phyloP scores from a whole-genome alignment of 2,797 vertebrate species.

The Mormyrus hasselquistii region DNA sequence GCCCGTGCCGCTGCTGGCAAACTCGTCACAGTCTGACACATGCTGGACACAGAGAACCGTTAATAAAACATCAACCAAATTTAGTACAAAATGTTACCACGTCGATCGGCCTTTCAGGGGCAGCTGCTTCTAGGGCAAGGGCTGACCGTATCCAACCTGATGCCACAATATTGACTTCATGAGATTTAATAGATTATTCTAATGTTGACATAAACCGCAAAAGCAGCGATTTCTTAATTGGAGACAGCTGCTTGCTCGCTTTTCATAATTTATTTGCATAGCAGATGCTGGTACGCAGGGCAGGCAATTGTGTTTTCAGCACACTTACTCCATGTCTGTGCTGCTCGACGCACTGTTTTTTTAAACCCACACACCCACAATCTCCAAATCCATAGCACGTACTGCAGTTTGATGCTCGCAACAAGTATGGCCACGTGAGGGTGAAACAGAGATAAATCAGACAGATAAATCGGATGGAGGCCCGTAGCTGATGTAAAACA shows the following conservation, averaged over 20 bases:
- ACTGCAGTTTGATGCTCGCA: background rate
- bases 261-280: background rate
- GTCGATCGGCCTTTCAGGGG: background rate
- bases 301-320: background rate
- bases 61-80: background rate
- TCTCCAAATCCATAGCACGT: background rate
- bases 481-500: background rate
- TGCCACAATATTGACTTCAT: background rate
- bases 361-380: background rate
- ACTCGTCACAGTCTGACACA: background rate
- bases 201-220: background rate
- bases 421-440: background rate
- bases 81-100: background rate
- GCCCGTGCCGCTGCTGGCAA: background rate
- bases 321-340: background rate
- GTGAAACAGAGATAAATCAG: background rate
- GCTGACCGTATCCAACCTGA: background rate
- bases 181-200: conserved; percentile 9
- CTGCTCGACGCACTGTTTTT: background rate
- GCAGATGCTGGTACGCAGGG: background rate
- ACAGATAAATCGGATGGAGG: background rate
- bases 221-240: background rate
- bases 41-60: background rate
- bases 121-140: background rate
- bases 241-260: background rate